Base-by-base conservation (phyloP, 2,888 invertebrate genomes). In the Chrysolina haemoptera region DNA sequence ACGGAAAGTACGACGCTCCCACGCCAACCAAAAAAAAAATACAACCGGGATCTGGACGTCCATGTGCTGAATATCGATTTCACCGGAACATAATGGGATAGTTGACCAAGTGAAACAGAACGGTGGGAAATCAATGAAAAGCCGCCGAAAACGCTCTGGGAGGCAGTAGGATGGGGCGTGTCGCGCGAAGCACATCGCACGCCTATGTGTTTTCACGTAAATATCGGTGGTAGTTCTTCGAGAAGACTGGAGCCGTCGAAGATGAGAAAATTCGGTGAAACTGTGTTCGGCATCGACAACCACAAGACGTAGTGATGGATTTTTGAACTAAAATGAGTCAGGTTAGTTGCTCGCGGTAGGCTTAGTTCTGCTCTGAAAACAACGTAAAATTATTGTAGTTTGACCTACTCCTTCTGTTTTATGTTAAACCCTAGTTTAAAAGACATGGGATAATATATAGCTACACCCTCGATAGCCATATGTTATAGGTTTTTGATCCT, bases 81-180 rank as follows among this genome's bases (percentile, higher is more conserved):
- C 59, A 67, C 63, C 68, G 64, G 71, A 67, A 70, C 75, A 82
- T 81, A 83, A 83, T 81, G 83, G 79, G 81, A 81, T 80, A 83
- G 82, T 83, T 80, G 83, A 80, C 84, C 84, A 84, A 82, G 71
- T 80, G 77, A 81, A 82, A 77, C 78, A 78, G 79, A 71, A 77
- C 78, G 76, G 70, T 73, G 71, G 73, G 78, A 83, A 83, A 84
- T 84, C 84, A 81, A 84, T 84, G 81, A 72, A 63, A 78, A 81
- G 72, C 78, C 75, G 76, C 71, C 71, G 76, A 65, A 71, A 81
- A 78, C 74, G 67, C 67, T 76, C 77, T 83, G 80, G 82, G 83
- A 80, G 75, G 80, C 82, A 84, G 83, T 84, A 86, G 71, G 86
- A 85, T 79, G 88, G 88, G 86, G 89, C 87, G 84, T 88, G 88